These are phyloP conservation scores for Coenonympha arcania DNA, from an alignment of 2,888 invertebrate species.

Conservation along the genomic window DNA sequence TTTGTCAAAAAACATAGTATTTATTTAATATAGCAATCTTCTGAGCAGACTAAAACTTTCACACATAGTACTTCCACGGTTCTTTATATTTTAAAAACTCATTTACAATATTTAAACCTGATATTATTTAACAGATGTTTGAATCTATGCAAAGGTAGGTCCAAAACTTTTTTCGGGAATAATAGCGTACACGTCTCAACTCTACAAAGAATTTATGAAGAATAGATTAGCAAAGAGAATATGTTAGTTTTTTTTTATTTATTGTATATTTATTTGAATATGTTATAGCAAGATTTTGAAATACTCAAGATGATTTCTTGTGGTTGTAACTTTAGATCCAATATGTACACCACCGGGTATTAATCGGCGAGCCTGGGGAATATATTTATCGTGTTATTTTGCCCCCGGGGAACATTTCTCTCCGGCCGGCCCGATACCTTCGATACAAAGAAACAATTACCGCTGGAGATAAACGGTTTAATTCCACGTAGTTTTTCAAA, in stretches of 20 bases:
- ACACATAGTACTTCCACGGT: too few relatives aligned
- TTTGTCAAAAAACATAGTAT: too few relatives aligned
- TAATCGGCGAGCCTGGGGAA: constrained; percentile 41
- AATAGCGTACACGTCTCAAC: too few relatives aligned
- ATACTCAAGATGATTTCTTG: constrained; percentile 36
- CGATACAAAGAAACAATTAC: constrained; percentile 28
- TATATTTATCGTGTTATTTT: constrained; percentile 34
- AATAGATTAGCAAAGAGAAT: too few relatives aligned
- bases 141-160: too few relatives aligned
- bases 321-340: constrained; percentile 38
- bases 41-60: too few relatives aligned
- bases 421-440: constrained; percentile 14
- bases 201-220: too few relatives aligned
- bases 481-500: constrained; percentile 7
- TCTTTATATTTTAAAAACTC: too few relatives aligned
- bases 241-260: neutral
- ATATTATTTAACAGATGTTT: too few relatives aligned
- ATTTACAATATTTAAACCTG: too few relatives aligned
- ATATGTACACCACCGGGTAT: constrained; percentile 41
- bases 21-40: too few relatives aligned
- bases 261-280: neutral
- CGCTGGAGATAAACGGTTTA: constrained; percentile 10
- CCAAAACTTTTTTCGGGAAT: too few relatives aligned
- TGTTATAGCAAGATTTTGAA: neutral
- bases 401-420: constrained; percentile 25